Percentiles rank a stretch among this genome's conserved stretches.
Evolutionary conservation across 2,888 invertebrate genomes (phyloP).

Genomic region (Kuschelorhynchus macadamiae): DNA sequence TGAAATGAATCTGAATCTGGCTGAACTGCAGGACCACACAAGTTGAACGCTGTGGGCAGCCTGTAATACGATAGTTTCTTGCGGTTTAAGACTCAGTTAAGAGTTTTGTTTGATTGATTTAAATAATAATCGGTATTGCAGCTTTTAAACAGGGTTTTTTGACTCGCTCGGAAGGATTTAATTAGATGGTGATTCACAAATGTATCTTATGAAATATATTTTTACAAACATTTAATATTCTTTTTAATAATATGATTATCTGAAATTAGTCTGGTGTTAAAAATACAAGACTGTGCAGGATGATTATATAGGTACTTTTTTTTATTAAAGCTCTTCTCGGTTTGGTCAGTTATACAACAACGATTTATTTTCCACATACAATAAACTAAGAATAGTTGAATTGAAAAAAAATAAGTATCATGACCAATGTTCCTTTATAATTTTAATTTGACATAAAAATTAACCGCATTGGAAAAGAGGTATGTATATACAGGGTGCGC

Average conservation of each 20-base stretch:
- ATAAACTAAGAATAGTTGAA: too few relatives aligned
- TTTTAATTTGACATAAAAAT: too few relatives aligned
- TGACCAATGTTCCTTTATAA: too few relatives aligned
- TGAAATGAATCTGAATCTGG: constrained; percentile 42
- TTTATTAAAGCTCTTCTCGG: not conserved
- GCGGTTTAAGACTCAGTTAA: constrained; percentile 46
- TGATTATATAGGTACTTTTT: not conserved
- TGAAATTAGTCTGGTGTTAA: not conserved
- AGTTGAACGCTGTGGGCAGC: constrained; percentile 50
- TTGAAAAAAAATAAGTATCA: too few relatives aligned
- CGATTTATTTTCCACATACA: not conserved
- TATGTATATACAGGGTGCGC: too few relatives aligned
- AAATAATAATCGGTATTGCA: constrained; percentile 46
- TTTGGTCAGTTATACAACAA: not conserved
- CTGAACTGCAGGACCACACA: constrained; percentile 55
- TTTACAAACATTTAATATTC: too few relatives aligned
- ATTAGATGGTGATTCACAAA: constrained; percentile 8
- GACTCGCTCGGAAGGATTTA: constrained; percentile 30
- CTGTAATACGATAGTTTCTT: constrained; percentile 49
- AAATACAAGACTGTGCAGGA: too few relatives aligned
- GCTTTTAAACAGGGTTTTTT: constrained; percentile 24
- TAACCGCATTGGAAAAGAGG: too few relatives aligned
- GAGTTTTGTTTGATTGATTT: constrained; percentile 48
- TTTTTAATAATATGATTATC: too few relatives aligned
- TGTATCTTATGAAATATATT: not conserved